Percentiles rank a stretch among this genome's conserved stretches.
phyloP scores from a whole-genome alignment of 2,113 vertebrate genomes.

The Neolamprologus brichardi region DNA sequence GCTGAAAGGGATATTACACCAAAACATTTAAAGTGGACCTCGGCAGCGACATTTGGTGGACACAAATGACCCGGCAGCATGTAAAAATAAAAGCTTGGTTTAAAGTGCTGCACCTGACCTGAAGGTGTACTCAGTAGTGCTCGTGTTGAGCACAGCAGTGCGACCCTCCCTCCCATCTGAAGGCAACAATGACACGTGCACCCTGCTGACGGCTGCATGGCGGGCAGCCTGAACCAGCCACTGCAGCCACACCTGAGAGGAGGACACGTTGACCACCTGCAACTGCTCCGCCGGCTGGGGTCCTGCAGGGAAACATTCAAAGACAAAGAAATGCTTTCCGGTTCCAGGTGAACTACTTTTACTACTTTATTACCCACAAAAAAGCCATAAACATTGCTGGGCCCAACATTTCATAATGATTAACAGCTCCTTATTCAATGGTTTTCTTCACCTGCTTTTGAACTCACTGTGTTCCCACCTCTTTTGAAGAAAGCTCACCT shows the following conservation, averaged over 20 bases:
- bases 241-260: conserved; percentile 79
- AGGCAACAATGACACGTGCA: conserved; percentile 79
- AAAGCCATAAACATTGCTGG: neutral
- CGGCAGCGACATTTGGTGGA: conserved; percentile 13
- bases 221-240: conserved; percentile 82
- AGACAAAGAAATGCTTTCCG: neutral
- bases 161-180: conserved; percentile 65
- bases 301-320: conserved; percentile 61
- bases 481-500: neutral
- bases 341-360: neutral
- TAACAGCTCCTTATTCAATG: neutral
- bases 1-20: neutral
- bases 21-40: neutral
- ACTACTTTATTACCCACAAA: neutral
- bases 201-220: conserved; percentile 77
- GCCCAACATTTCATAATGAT: neutral
- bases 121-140: conserved; percentile 78
- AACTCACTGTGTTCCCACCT: neutral
- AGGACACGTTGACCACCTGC: conserved; percentile 80
- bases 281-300: conserved; percentile 84
- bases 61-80: neutral
- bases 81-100: too few relatives aligned
- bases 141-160: conserved; percentile 78
- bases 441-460: neutral
- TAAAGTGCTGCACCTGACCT: conserved; percentile 72